Conservation (phyloP, 2,888 invertebrate genomes). For the Diachrysia chrysitis region DNA sequence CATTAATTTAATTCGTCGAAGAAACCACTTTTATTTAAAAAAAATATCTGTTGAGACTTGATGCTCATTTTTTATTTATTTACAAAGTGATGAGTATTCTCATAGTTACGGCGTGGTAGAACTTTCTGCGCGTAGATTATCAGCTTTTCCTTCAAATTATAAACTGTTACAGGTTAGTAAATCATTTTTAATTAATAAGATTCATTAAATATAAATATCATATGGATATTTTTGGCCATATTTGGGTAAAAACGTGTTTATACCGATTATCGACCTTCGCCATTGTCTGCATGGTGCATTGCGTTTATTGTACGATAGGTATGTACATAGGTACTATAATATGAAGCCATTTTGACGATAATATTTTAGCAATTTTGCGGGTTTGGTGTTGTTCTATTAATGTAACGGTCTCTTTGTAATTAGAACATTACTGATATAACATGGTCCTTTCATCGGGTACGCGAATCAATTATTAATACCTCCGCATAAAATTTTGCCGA, state of each 20-base stretch:
- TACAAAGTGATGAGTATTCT: slow-evolving; percentile 88
- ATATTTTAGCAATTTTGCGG: slow-evolving; percentile 29
- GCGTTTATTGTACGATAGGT: slow-evolving; percentile 80
- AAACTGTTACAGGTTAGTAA: slow-evolving; percentile 84
- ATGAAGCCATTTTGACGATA: slow-evolving; percentile 64
- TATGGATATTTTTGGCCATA: slow-evolving; percentile 35
- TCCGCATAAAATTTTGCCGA: not conserved
- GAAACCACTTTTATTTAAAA: slow-evolving; percentile 85
- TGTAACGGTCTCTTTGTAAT: not conserved
- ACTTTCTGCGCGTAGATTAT: slow-evolving; percentile 84
- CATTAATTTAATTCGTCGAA: slow-evolving; percentile 84
- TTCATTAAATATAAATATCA: slow-evolving; percentile 29
- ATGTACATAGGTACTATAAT: slow-evolving; percentile 58
- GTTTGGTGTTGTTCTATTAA: not conserved
- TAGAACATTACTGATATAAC: not conserved
- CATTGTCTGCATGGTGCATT: slow-evolving; percentile 89
- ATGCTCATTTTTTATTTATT: slow-evolving; percentile 89
- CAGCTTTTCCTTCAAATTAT: slow-evolving; percentile 83
- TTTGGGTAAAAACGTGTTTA: slow-evolving; percentile 63
- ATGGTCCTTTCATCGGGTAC: not conserved
- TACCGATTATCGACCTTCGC: slow-evolving; percentile 87
- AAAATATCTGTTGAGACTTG: slow-evolving; percentile 84
- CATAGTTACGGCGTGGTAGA: slow-evolving; percentile 89
- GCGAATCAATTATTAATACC: not conserved
- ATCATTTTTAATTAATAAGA: slow-evolving; percentile 54